Evolutionary conservation across 2,113 vertebrate genomes (phyloP).

Genomic region (Calypte anna): DNA sequence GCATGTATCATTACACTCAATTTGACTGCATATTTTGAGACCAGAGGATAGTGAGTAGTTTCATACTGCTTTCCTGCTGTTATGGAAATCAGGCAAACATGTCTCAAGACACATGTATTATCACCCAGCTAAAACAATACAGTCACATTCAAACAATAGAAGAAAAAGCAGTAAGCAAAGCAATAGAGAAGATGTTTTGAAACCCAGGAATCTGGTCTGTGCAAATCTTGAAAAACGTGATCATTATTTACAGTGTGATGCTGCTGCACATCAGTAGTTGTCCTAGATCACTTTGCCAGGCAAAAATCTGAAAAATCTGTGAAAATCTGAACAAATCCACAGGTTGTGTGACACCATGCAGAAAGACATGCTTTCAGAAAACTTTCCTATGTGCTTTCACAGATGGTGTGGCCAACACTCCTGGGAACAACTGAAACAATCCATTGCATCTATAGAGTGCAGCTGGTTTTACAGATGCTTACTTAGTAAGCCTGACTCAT

Average conservation of each 20-base stretch:
- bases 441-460: neutral
- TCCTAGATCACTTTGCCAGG: neutral
- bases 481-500: constrained; percentile 2
- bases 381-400: neutral
- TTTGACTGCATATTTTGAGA: neutral
- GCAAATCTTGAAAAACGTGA: neutral
- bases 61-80: neutral
- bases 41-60: neutral
- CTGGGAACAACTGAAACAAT: neutral
- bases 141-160: neutral
- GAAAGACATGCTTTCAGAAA: neutral
- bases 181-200: neutral
- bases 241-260: neutral
- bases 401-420: neutral
- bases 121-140: neutral
- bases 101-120: neutral
- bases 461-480: constrained; percentile 27
- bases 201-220: neutral
- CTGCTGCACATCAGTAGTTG: neutral
- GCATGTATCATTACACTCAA: neutral
- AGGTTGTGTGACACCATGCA: neutral
- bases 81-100: neutral
- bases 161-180: neutral
- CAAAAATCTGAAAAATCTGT: neutral
- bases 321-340: neutral